These are phyloP conservation scores for Myripristis jacobus DNA, from an alignment of 2,797 vertebrate genomes.

Conservation along the genomic window DNA sequence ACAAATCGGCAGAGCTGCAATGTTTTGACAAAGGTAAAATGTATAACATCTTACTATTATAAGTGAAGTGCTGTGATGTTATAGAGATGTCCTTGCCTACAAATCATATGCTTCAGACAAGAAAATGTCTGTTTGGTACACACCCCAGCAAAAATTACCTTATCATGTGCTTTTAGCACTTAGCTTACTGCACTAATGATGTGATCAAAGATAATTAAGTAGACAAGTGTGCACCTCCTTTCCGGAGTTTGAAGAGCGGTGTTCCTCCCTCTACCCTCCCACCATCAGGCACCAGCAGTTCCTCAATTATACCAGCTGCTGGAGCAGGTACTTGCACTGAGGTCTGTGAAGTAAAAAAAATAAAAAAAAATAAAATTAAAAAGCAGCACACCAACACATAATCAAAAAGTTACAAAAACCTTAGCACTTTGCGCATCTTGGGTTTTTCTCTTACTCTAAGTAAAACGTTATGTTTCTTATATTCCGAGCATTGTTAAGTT, in stretches of 20 bases:
- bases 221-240: conserved; percentile 82
- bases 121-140: too few species aligned
- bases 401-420: too few species aligned
- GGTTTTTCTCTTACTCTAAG: not conserved
- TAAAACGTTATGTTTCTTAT: not conserved
- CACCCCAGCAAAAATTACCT: too few species aligned
- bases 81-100: too few species aligned
- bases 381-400: too few species aligned
- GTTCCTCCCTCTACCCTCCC: conserved; percentile 94
- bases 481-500: not conserved
- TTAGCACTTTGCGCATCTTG: not conserved
- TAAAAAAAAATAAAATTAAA: not conserved
- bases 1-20: too few species aligned
- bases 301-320: conserved; percentile 93
- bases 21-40: too few species aligned
- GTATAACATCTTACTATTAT: too few species aligned
- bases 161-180: too few species aligned
- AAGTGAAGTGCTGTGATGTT: too few species aligned
- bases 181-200: too few species aligned
- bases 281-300: conserved; percentile 92
- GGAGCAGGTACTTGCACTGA: conserved; percentile 95
- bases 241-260: conserved; percentile 95
- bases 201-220: not conserved
- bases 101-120: too few species aligned
- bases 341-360: conserved; percentile 79